phyloP scores from a whole-genome alignment of 2,797 vertebrate genomes.

The Dallia pectoralis region DNA sequence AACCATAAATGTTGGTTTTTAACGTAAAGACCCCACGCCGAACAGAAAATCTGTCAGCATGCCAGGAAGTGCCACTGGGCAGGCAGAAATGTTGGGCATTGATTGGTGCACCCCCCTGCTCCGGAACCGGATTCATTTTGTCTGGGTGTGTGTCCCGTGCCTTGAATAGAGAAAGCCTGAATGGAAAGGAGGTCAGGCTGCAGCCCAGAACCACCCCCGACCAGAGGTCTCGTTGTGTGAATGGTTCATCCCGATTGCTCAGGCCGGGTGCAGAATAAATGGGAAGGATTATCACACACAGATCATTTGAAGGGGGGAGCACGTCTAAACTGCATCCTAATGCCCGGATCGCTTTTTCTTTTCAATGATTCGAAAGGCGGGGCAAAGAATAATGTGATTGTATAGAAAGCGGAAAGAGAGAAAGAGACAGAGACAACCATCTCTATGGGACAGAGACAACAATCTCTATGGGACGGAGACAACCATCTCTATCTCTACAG shows the following conservation, averaged over 20 bases:
- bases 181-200: slow-evolving; percentile 54
- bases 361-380: slow-evolving; percentile 60
- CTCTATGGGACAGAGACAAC: slow-evolving; percentile 42
- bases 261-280: slow-evolving; percentile 47
- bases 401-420: slow-evolving; percentile 42
- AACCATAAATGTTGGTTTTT: too few relatives aligned
- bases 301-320: slow-evolving; percentile 15
- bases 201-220: slow-evolving; percentile 31
- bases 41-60: slow-evolving; percentile 7
- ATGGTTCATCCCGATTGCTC: slow-evolving; percentile 52
- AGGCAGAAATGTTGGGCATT: slow-evolving; percentile 48
- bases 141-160: slow-evolving; percentile 33
- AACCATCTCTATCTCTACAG: slow-evolving; percentile 51
- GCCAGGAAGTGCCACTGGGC: slow-evolving; percentile 51
- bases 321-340: slow-evolving; percentile 46
- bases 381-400: slow-evolving; percentile 61
- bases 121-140: slow-evolving; percentile 61
- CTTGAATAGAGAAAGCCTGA: slow-evolving; percentile 31
- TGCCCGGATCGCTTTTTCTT: slow-evolving; percentile 54
- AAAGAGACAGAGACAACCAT: slow-evolving; percentile 45
- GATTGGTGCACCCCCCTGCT: slow-evolving; percentile 51
- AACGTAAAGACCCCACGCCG: not conserved
- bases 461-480: slow-evolving; percentile 49
- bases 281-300: slow-evolving; percentile 50
- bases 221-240: slow-evolving; percentile 30